A percentile compares a stretch with the other conserved stretches of the same genome.
Conservation (phyloP, 2,113 vertebrate species). For the Candoia aspera region DNA sequence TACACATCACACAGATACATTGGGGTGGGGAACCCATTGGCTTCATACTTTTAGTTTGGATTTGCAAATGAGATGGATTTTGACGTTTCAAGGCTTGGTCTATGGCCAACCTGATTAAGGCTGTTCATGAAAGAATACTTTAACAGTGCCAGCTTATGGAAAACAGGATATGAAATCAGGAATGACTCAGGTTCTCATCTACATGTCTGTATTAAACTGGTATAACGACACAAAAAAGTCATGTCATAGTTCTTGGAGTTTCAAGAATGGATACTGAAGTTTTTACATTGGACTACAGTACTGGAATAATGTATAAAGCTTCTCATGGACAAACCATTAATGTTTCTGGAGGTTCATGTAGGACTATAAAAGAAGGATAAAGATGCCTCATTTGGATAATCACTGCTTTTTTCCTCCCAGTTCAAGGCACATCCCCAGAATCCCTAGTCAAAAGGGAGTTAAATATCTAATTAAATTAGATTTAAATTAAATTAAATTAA, state of each 20-base stretch:
- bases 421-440: not conserved
- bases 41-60: no score
- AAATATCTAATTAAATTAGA: not conserved
- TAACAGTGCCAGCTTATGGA: constrained; percentile 10
- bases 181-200: not conserved
- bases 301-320: not conserved
- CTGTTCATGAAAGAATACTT: constrained; percentile 41
- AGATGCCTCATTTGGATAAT: not conserved
- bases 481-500: not conserved
- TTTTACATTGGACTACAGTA: constrained; percentile 27
- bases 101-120: constrained; percentile 38
- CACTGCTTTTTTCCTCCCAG: not conserved
- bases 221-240: not conserved
- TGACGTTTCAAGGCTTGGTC: constrained; percentile 56
- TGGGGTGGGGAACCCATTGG: no score
- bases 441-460: not conserved
- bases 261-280: not conserved
- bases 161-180: constrained; percentile 19
- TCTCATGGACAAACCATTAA: not conserved
- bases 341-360: not conserved
- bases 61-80: constrained; percentile 40
- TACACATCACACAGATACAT: no score
- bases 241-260: not conserved
- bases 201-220: not conserved
- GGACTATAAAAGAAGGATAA: not conserved